Evolutionary conservation across 2,113 vertebrate genomes (phyloP), one percentile per base, ranked within the genome.

Genomic region (Clinocottus analis): DNA sequence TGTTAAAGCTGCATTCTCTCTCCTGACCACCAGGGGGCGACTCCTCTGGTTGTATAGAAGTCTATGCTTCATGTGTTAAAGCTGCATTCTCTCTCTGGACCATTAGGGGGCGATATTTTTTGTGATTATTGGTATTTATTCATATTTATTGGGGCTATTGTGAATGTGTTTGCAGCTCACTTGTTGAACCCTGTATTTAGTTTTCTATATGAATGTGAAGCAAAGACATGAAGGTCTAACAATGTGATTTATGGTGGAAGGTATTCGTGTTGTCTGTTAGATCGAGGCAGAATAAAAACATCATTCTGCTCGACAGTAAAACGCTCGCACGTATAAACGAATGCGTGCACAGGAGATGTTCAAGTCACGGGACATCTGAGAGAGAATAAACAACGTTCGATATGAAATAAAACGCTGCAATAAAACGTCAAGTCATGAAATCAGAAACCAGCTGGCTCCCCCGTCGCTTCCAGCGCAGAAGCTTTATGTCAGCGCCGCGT

Each of bases 371-470:
- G 11, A 60, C 47, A 56, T 71, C 0, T 55, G 14, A 49, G 77
- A 37, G 10, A 39, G 23, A 62, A 77, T 45, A 81, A 59, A 66
- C 53, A 49, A 60, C 27, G 45, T 2, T 9, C 5, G 33, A 74
- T 77, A 31, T 55, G 70, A 68, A 82, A 71, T 39, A 41, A 71
- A 84, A 66, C 8, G 9, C 58, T 23, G 37, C 2, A 64, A 84
- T 90, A 86, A 86, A 31, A 79, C 84, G 13, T 14, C 12, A 11
- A n/a, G 64, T 77, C 79, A 80, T 88, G 82, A 72, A 90, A 85
- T 23, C 63, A 86, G 61, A 88, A 77, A 83, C 67, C 60, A 10
- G 13, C 65, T 47, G 75, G 63, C 21, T 80, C 21, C 55, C 67
- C 21, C 29, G 29, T 33, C 33, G 33, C 6, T 82, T 69, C 77